Base-by-base conservation (phyloP, 2,113 vertebrate species). In the Phylloscopus trochilus region DNA sequence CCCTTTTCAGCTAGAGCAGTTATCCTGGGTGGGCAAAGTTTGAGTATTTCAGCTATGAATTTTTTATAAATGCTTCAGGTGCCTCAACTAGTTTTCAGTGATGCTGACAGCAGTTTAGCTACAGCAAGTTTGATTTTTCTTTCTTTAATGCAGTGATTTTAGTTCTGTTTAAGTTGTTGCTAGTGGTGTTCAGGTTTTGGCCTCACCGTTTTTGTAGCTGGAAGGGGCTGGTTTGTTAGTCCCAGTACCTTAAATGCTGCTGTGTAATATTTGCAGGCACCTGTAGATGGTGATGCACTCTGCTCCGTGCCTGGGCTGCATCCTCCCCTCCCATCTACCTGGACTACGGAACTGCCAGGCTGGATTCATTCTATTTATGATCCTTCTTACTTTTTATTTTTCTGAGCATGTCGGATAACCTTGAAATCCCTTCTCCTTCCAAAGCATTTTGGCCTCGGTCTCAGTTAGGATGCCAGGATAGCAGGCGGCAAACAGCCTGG, bases 241-340 rank as follows among this genome's bases (percentile, higher is more conserved):
- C 18, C 20, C 37, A 2, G 35, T 5, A 2, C 15, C 10, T 37
- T 8, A 33, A n/a, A 31, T 9, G 49, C 31, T 8, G 15, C 17
- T n/a, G 13, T 87, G 95, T 41, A 86, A 16, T 96, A 44, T 46
- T 35, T 73, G 27, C 15, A 67, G 10, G 6, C 20, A 56, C 93
- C 97, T 78, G 82, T 89, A 95, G 97, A 49, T 91, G 96, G 88
- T 83, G 53, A 70, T 74, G 14, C 7, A 35, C 26, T 85, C 73
- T 46, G 10, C 80, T 59, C 24, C 46, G 2, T 37, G 67, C 19
- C 35, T 49, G n/a, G 18, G 43, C 59, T 37, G 60, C 46, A 20
- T 44, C 46, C 62, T 41, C 6, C 3, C 7, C 43, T 21, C 52
- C 22, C 13, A 5, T 27, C 46, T 52, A 41, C 41, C 51, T 35